Base-by-base conservation (phyloP, 2,113 vertebrate genomes). In the Furnarius figulus region DNA sequence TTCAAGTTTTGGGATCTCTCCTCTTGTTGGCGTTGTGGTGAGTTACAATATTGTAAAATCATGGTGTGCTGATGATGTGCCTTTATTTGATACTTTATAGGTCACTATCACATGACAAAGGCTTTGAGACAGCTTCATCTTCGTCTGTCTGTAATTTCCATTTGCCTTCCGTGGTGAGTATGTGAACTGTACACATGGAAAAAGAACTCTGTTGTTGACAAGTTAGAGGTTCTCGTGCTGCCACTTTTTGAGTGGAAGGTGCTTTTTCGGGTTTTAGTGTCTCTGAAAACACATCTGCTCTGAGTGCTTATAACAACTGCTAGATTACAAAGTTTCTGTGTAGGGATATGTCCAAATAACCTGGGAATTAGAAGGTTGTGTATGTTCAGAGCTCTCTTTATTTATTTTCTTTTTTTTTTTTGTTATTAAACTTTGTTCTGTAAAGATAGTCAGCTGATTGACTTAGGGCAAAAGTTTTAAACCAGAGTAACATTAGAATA, bases 91-190 rank as follows among this genome's bases (percentile, higher is more conserved):
- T 99, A 98, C 97, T 99, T 99, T 99, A 98, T 99, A 99, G 99
- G 99, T 99, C 98, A 99, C 98, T 99, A 97, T 99, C 99, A 98
- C 98, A 99, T 99, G 99, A 99, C 98, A 99, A 98, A 99, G 98
- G 97, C 98, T 98, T 98, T 96, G 97, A 98, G 93, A 98, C 98
- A 98, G 98, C 98, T 98, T 98, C 98, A 97, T 99, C 98, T 96
- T 98, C 98, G 86, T 98, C 98, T 97, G 97, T 97, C 98, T 98
- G 97, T 97, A 97, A 98, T 99, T 99, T 98, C 98, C 98, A 98
- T 98, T 98, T 98, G 98, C 98, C 97, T 98, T 98, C 97, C 96
- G 96, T 96, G 98, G 99, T 99, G 99, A 99, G 99, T 99, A 99
- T 98, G 96, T 97, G 90, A 97, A 97, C 97, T 97, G 95, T 94